These are phyloP conservation scores for Holothuria leucospilota DNA, from an alignment of 53 echinoderm and acorn worm species.

Conservation along the genomic window DNA sequence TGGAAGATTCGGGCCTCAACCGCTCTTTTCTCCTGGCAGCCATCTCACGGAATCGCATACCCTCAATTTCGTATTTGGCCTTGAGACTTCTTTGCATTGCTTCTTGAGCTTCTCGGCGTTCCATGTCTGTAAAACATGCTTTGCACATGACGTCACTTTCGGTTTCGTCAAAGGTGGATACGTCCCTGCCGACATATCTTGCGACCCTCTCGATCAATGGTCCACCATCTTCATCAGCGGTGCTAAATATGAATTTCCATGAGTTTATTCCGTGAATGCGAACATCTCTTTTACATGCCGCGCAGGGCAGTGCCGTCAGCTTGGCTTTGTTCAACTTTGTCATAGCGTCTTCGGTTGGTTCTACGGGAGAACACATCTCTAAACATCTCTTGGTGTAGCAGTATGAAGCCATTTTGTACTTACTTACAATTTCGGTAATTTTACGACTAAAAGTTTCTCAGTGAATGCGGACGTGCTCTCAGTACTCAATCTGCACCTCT, in stretches of 20 bases:
- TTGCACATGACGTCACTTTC: conserved; percentile 4
- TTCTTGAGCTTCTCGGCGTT: conserved; percentile 24
- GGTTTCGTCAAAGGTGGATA: background rate
- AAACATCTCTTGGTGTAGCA: conserved; percentile 12
- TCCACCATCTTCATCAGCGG: background rate
- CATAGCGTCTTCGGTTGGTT: conserved; percentile 13
- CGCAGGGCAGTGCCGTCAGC: conserved; percentile 20
- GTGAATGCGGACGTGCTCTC: too few relatives aligned
- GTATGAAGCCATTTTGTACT: conserved; percentile 14
- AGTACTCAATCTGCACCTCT: too few relatives aligned
- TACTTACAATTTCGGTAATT: too few relatives aligned
- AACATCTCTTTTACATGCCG: conserved; percentile 19
- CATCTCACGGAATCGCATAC: too few relatives aligned
- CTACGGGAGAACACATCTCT: background rate
- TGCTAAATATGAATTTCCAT: background rate
- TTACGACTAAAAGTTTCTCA: too few relatives aligned
- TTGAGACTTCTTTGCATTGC: background rate
- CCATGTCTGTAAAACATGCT: conserved; percentile 12
- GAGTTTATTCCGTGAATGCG: conserved; percentile 25
- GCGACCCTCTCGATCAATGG: conserved; percentile 11
- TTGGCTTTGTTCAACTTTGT: conserved; percentile 34
- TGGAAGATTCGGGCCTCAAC: too few relatives aligned
- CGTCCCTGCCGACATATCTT: background rate
- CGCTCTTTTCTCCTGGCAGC: too few relatives aligned
- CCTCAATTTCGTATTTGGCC: conserved; percentile 14